These are phyloP conservation scores for Noctua pronuba DNA, from an alignment of 2,888 invertebrate species.

Conservation along the genomic window DNA sequence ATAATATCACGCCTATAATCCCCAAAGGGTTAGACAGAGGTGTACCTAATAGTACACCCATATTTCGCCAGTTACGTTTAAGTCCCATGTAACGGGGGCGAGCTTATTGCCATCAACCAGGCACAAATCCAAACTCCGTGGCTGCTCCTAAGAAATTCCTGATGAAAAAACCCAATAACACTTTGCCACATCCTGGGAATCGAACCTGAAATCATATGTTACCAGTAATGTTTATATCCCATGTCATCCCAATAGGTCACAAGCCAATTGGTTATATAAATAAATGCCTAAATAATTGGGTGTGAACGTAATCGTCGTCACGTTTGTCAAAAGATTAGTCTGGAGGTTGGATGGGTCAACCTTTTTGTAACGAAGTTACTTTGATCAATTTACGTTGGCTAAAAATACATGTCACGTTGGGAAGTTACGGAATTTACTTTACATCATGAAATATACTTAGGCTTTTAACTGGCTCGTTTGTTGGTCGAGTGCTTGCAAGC, in stretches of 20 bases:
- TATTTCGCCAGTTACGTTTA: too few species aligned
- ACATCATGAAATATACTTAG: neutral
- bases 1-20: too few species aligned
- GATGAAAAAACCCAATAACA: too few species aligned
- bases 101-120: too few species aligned
- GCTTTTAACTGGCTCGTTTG: too few species aligned
- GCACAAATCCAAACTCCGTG: too few species aligned
- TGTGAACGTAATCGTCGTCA: slow-evolving; percentile 3
- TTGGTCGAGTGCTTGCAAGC: too few species aligned
- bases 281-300: neutral
- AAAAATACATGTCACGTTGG: slow-evolving; percentile 20
- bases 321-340: slow-evolving; percentile 19
- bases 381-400: slow-evolving; percentile 4
- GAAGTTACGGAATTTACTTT: neutral
- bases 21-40: too few species aligned
- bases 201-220: neutral
- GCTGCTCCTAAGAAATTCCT: too few species aligned
- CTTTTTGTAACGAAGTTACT: slow-evolving; percentile 22
- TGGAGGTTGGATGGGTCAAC: slow-evolving; percentile 22
- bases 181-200: too few species aligned
- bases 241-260: neutral
- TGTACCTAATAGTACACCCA: too few species aligned
- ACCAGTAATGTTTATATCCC: neutral
- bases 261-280: neutral
- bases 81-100: too few species aligned